Conservation (phyloP, 2,888 invertebrate genomes). For the Carabus problematicus region DNA sequence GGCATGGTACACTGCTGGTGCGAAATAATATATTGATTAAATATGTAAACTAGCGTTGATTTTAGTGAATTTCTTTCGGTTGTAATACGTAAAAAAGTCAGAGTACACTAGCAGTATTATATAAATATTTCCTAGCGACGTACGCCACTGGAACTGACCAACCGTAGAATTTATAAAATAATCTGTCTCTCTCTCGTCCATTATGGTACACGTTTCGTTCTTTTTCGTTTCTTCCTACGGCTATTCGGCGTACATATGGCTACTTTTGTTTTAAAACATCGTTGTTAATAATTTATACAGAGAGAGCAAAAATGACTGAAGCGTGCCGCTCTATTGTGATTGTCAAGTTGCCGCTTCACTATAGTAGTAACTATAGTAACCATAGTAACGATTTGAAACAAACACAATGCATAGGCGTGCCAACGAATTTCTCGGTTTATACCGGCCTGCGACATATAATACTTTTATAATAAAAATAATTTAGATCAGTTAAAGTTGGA, state of each 20-base stretch:
- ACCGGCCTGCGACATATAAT: too few species aligned
- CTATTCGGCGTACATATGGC: conserved; percentile 13
- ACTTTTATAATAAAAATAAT: too few species aligned
- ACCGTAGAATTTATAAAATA: conserved; percentile 26
- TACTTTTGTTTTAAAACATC: conserved; percentile 27
- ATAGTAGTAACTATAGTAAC: too few species aligned
- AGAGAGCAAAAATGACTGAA: too few species aligned
- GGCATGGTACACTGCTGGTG: neutral
- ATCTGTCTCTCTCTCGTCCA: conserved; percentile 26
- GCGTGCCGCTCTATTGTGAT: too few species aligned
- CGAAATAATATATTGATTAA: neutral
- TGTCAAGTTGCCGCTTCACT: too few species aligned
- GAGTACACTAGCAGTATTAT: too few species aligned
- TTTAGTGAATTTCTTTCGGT: neutral
- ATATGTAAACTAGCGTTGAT: neutral
- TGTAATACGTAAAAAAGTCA: too few species aligned
- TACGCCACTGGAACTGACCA: conserved; percentile 25
- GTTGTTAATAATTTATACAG: conserved; percentile 37
- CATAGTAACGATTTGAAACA: too few species aligned
- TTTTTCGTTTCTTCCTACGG: conserved; percentile 21
- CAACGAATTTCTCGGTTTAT: too few species aligned
- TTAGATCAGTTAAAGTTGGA: too few species aligned
- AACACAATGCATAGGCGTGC: too few species aligned
- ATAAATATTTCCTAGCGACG: conserved; percentile 5
- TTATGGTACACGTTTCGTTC: conserved; percentile 17